Percentiles rank a stretch among this genome's conserved stretches.
These are phyloP conservation scores for Corvus cornix DNA, from an alignment of 2,113 vertebrate species.

Conservation along the genomic window DNA sequence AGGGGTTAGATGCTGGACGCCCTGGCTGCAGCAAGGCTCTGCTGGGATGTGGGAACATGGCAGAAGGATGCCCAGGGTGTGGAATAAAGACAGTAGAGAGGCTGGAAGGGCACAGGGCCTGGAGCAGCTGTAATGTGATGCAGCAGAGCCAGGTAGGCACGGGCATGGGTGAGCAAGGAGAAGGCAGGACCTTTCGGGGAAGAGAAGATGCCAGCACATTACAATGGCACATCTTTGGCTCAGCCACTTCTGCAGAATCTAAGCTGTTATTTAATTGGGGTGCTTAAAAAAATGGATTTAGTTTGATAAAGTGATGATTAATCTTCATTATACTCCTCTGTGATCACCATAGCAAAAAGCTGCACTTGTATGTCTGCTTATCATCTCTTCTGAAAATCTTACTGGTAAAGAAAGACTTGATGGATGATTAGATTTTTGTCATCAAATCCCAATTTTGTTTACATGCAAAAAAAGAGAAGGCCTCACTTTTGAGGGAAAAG, in stretches of 20 bases:
- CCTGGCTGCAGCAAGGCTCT: not conserved
- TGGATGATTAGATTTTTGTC: not conserved
- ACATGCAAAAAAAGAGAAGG: not conserved
- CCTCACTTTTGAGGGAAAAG: not conserved
- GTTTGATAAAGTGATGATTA: slow-evolving; percentile 25
- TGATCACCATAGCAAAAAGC: slow-evolving; percentile 10
- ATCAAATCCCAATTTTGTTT: slow-evolving; percentile 10
- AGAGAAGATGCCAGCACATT: not conserved
- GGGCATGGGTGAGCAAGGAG: accelerated
- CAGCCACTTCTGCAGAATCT: not conserved
- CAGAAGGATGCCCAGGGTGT: not conserved
- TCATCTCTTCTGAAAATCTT: not conserved
- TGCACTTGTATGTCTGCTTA: not conserved
- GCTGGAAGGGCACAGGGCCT: not conserved
- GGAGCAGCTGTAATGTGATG: not conserved
- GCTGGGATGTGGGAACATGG: not conserved
- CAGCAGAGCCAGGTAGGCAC: not conserved
- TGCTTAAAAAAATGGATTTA: not conserved
- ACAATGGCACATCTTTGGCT: not conserved
- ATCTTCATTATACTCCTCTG: not conserved
- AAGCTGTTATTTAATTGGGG: slow-evolving; percentile 20
- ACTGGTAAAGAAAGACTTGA: not conserved
- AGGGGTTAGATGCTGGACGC: not conserved
- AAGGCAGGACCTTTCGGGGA: not conserved
- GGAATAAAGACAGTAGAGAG: not conserved